Evolutionary conservation across 2,888 invertebrate genomes (phyloP).

Genomic region (Dicycla oo): DNA sequence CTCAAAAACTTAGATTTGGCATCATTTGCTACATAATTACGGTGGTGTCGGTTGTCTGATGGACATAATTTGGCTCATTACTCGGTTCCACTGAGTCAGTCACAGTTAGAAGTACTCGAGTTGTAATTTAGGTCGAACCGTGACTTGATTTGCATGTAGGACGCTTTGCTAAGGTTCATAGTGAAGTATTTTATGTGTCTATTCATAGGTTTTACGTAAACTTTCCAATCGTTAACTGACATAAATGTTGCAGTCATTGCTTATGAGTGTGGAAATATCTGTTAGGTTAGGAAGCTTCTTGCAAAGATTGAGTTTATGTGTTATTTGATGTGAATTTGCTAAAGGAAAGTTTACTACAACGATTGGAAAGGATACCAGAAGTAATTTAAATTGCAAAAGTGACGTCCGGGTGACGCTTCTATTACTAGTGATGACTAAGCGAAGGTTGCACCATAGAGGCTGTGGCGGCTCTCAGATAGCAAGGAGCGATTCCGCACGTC

Average conservation of each 20-base stretch:
- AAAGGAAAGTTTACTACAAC: constrained; percentile 1
- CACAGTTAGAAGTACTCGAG: constrained; percentile 75
- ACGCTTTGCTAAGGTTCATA: constrained; percentile 74
- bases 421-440: constrained; percentile 81
- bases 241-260: constrained; percentile 71
- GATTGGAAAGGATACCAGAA: constrained; percentile 59
- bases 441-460: constrained; percentile 71
- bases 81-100: constrained; percentile 76
- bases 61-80: constrained; percentile 83
- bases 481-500: constrained; percentile 85
- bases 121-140: constrained; percentile 85
- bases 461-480: constrained; percentile 75
- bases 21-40: constrained; percentile 82
- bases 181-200: constrained; percentile 79
- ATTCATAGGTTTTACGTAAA: constrained; percentile 80
- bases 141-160: constrained; percentile 88
- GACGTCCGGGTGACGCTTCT: constrained; percentile 75
- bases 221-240: constrained; percentile 67
- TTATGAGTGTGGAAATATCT: constrained; percentile 39
- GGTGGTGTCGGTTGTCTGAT: constrained; percentile 79
- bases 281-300: constrained; percentile 14
- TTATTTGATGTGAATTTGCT: constrained; percentile 14
- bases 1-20: constrained; percentile 76
- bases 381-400: constrained; percentile 76
- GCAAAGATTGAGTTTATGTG: constrained; percentile 8